Evolutionary conservation across 2,888 invertebrate genomes (phyloP).

Genomic region (Cylindroiulus punctatus): DNA sequence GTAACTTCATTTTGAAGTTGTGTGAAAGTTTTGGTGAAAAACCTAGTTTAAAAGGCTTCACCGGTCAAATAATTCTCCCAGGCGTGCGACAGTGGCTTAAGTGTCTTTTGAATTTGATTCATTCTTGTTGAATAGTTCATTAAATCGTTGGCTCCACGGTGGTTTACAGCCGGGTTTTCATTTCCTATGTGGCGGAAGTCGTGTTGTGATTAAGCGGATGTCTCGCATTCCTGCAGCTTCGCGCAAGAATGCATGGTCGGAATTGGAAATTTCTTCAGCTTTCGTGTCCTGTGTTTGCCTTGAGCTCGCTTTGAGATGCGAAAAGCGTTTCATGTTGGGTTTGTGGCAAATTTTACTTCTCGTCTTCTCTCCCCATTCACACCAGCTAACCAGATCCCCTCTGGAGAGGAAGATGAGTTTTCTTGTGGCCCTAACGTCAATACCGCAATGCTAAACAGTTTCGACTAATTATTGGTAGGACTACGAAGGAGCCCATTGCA

Average conservation of each 20-base stretch:
- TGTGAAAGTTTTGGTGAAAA: too few relatives aligned
- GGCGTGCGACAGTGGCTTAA: background rate
- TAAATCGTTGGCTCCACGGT: conserved; percentile 26
- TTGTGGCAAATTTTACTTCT: background rate
- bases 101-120: conserved; percentile 1
- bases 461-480: too few relatives aligned
- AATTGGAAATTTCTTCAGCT: background rate
- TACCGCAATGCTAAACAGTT: too few relatives aligned
- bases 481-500: too few relatives aligned
- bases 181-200: conserved; percentile 23
- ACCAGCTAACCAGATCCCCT: background rate
- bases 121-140: conserved; percentile 25
- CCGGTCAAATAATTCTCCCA: too few relatives aligned
- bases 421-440: background rate
- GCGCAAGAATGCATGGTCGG: conserved; percentile 1
- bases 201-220: conserved; percentile 14
- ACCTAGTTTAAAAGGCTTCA: too few relatives aligned
- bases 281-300: background rate
- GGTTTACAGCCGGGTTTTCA: conserved; percentile 31
- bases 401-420: background rate
- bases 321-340: background rate
- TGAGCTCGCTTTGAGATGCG: background rate
- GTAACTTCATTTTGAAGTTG: too few relatives aligned
- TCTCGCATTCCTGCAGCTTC: conserved; percentile 9
- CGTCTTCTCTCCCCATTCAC: too few relatives aligned